A percentile compares a stretch with the other conserved stretches of the same genome.
Evolutionary conservation across 2,797 vertebrate species (phyloP).

Genomic region (Periparus ater): DNA sequence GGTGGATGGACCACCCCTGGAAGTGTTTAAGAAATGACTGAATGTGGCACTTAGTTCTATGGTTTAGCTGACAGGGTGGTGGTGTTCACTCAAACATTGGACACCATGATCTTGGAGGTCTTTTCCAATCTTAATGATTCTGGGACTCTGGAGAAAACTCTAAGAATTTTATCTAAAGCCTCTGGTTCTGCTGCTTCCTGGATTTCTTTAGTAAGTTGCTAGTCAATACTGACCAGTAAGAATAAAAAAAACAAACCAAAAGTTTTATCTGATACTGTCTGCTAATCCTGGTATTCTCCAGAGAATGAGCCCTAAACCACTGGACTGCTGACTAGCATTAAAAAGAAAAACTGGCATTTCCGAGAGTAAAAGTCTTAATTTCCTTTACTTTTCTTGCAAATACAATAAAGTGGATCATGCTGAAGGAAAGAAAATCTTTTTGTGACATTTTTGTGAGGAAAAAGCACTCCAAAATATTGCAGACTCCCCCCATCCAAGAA

Average conservation of each 20-base stretch:
- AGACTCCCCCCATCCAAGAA: background rate
- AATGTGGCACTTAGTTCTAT: background rate
- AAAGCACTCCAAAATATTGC: conserved; percentile 28
- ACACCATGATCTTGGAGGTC: background rate
- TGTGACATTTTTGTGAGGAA: conserved; percentile 49
- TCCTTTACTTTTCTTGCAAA: conserved; percentile 38
- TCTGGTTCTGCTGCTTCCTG: background rate
- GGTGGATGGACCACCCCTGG: background rate
- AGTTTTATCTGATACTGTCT: background rate
- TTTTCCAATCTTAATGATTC: background rate
- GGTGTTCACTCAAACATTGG: background rate
- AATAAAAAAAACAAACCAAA: background rate
- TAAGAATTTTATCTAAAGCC: background rate
- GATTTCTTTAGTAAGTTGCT: background rate
- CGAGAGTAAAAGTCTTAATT: conserved; percentile 23
- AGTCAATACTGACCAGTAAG: background rate
- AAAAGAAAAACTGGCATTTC: background rate
- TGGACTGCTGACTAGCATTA: conserved; percentile 3
- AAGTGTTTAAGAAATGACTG: background rate
- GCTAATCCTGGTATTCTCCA: background rate
- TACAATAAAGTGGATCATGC: background rate
- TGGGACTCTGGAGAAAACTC: background rate
- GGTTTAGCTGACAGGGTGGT: background rate
- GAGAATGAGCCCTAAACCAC: conserved; percentile 1
- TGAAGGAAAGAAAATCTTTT: conserved; percentile 21